Evolutionary conservation across 2,888 invertebrate genomes (phyloP).

Genomic region (Callimorpha dominula): DNA sequence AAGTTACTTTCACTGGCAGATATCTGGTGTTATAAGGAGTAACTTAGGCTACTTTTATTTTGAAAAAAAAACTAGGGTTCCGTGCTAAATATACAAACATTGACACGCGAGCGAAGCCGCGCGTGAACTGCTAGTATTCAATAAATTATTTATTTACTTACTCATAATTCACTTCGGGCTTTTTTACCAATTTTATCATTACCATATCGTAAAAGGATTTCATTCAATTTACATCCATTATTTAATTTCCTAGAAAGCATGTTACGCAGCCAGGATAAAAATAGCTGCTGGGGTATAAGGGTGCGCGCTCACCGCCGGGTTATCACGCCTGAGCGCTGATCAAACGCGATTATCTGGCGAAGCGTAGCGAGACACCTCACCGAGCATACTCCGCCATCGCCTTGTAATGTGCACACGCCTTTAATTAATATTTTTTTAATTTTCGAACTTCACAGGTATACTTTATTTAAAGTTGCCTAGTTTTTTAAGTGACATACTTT

Average conservation of each 20-base stretch:
- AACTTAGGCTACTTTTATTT: no score
- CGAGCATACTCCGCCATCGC: slow-evolving; percentile 54
- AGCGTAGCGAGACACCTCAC: slow-evolving; percentile 62
- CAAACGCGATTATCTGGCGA: slow-evolving; percentile 71
- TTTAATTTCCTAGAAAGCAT: slow-evolving; percentile 30
- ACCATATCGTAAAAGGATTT: background rate
- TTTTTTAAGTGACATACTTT: background rate
- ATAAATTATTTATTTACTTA: no score
- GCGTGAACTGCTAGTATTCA: no score
- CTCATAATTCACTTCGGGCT: background rate
- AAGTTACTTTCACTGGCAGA: no score
- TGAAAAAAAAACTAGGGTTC: no score
- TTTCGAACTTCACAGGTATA: background rate
- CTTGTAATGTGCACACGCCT: slow-evolving; percentile 45
- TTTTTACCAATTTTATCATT: background rate
- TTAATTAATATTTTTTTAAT: slow-evolving; percentile 27
- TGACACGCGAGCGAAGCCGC: no score
- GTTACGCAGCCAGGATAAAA: slow-evolving; percentile 51
- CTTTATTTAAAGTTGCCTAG: background rate
- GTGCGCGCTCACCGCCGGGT: slow-evolving; percentile 53
- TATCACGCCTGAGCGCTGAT: slow-evolving; percentile 74
- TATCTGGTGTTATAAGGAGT: no score
- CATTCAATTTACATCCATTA: slow-evolving; percentile 1
- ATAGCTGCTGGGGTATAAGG: slow-evolving; percentile 58
- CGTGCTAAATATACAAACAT: no score